Conservation (phyloP, 1,140 invertebrate genomes). For the Lithobius niger region DNA sequence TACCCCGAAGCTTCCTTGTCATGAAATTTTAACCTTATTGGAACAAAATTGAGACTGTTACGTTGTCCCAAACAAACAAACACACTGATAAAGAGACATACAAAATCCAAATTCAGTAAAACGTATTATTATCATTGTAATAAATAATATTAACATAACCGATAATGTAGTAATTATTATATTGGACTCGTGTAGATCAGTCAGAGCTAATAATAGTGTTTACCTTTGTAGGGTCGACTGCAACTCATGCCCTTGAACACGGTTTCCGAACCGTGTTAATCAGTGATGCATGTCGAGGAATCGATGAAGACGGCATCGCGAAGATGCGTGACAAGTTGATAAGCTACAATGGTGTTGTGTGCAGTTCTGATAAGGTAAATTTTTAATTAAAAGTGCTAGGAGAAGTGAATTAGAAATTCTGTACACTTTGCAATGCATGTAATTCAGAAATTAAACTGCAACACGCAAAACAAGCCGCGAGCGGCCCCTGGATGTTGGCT, state of each 20-base stretch:
- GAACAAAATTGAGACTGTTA: no score
- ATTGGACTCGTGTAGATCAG: constrained; percentile 8
- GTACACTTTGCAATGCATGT: neutral
- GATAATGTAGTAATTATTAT: constrained; percentile 11
- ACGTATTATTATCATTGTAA: no score
- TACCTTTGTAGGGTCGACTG: constrained; percentile 55
- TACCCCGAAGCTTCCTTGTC: no score
- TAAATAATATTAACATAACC: no score
- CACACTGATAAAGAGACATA: no score
- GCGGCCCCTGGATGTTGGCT: no score
- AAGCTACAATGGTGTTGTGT: constrained; percentile 58
- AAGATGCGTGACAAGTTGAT: constrained; percentile 59
- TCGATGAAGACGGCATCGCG: constrained; percentile 68
- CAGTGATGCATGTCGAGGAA: constrained; percentile 80
- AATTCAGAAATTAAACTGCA: neutral
- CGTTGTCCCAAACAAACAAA: no score
- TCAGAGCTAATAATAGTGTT: neutral
- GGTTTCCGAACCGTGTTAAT: constrained; percentile 80
- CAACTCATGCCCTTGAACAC: constrained; percentile 66
- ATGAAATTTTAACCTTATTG: no score
- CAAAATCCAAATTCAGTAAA: no score
- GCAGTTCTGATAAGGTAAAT: constrained; percentile 48
- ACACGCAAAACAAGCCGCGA: no score
- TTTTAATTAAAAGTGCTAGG: neutral
- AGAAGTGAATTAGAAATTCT: constrained; percentile 6